Conservation (phyloP, 2,113 vertebrate species). For the Ancistrus triradiatus region DNA sequence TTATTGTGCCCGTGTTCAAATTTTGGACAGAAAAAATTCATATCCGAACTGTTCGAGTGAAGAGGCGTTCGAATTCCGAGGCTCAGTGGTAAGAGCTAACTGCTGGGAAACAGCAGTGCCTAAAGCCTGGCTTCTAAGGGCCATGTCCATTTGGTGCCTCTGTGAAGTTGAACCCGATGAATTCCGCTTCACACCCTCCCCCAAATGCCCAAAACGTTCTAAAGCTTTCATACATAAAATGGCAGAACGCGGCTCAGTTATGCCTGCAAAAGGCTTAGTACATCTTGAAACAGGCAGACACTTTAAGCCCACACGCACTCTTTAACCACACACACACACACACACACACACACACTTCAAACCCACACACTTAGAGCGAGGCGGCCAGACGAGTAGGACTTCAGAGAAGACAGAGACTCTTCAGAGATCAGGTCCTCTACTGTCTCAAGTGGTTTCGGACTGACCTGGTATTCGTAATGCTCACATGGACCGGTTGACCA, state of each 20-base stretch:
- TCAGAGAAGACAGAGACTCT: constrained; percentile 28
- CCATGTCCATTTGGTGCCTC: no score
- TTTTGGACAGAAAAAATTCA: no score
- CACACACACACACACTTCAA: constrained; percentile 4
- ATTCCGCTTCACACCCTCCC: no score
- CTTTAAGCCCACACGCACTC: constrained; percentile 11
- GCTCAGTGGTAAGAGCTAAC: no score
- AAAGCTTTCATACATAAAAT: no score
- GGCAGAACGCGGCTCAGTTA: neutral
- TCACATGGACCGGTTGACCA: neutral
- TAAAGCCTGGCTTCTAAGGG: no score
- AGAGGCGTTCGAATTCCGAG: no score
- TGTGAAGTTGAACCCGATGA: no score
- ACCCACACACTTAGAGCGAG: constrained; percentile 24
- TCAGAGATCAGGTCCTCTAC: constrained; percentile 16
- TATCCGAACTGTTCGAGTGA: no score
- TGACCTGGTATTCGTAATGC: neutral
- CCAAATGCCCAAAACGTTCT: no score
- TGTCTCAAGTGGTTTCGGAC: constrained; percentile 28
- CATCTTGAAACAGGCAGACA: neutral
- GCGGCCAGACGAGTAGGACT: constrained; percentile 7
- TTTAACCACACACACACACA: constrained; percentile 23
- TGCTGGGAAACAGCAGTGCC: no score
- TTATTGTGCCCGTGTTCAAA: no score
- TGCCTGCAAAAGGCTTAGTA: neutral